phyloP scores from a whole-genome alignment of 2,113 vertebrate genomes.

The Apistogramma diplotaenia region DNA sequence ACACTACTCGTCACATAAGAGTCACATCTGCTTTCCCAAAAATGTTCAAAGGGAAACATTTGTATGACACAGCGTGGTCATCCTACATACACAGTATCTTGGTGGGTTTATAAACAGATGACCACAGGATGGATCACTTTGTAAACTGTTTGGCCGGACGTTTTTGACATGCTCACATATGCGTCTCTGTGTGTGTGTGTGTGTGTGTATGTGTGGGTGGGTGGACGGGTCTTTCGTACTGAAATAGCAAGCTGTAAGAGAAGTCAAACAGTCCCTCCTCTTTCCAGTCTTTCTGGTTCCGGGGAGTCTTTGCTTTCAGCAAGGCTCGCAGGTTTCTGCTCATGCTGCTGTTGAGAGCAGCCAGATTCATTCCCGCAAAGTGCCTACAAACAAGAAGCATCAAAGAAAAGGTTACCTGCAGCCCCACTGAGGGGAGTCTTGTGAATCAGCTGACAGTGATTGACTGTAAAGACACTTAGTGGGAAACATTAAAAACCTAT shows the following conservation, averaged over 20 bases:
- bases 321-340: slow-evolving; percentile 71
- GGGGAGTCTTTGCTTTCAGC: slow-evolving; percentile 65
- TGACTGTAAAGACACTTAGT: background rate
- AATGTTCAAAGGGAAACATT: background rate
- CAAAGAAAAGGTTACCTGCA: background rate
- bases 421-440: background rate
- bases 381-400: slow-evolving; percentile 69
- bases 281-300: slow-evolving; percentile 75
- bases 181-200: background rate
- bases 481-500: background rate
- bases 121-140: background rate
- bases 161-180: background rate
- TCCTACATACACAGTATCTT: slow-evolving; percentile 9
- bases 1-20: background rate
- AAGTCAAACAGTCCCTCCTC: slow-evolving; percentile 80
- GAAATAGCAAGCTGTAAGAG: slow-evolving; percentile 81
- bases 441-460: background rate
- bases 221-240: slow-evolving; percentile 64
- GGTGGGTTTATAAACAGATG: slow-evolving; percentile 51
- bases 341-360: slow-evolving; percentile 71
- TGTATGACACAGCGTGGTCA: background rate
- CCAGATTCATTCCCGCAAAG: slow-evolving; percentile 76
- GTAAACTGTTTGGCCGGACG: slow-evolving; percentile 59
- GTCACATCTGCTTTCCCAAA: background rate
- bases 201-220: background rate